These are phyloP conservation scores for Oscheius myriophilus DNA, from an alignment of 2,888 invertebrate genomes.

Conservation along the genomic window DNA sequence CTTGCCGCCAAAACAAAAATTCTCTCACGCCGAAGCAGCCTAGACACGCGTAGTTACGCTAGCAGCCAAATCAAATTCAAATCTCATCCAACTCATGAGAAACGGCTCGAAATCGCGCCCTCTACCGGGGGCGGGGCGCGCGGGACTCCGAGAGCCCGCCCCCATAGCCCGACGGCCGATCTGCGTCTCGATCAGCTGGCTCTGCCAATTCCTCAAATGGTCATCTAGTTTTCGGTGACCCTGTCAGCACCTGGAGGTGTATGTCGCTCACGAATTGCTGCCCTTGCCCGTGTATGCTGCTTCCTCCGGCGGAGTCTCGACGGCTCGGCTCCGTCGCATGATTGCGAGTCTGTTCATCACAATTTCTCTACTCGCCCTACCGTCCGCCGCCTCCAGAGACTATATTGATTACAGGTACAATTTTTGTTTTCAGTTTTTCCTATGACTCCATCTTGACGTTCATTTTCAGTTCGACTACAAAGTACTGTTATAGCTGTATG, in stretches of 20 bases:
- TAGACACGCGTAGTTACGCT: constrained; percentile 23
- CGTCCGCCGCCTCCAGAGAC: constrained; percentile 10
- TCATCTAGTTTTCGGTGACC: constrained; percentile 6
- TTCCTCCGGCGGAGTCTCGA: constrained; percentile 16
- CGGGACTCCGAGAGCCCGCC: constrained; percentile 24
- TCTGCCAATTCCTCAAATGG: constrained; percentile 22
- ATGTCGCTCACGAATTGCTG: constrained; percentile 27
- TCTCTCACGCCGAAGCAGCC: not conserved
- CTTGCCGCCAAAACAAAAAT: too few species aligned
- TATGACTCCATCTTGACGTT: not conserved
- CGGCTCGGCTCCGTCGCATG: constrained; percentile 29
- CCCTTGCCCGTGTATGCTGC: constrained; percentile 20
- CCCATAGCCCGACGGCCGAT: constrained; percentile 22
- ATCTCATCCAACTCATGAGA: constrained; percentile 32
- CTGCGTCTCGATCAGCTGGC: constrained; percentile 27
- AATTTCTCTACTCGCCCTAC: constrained; percentile 4
- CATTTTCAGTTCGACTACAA: constrained; percentile 44
- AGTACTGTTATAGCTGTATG: constrained; percentile 69
- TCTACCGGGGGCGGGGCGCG: constrained; percentile 27
- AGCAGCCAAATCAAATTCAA: constrained; percentile 26
- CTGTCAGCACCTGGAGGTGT: constrained; percentile 11
- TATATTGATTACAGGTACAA: constrained; percentile 12
- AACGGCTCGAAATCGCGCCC: constrained; percentile 28
- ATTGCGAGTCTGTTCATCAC: constrained; percentile 14
- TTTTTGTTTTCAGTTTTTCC: not conserved